Conservation (phyloP, 2,113 vertebrate genomes). For the Sciurus niger region DNA sequence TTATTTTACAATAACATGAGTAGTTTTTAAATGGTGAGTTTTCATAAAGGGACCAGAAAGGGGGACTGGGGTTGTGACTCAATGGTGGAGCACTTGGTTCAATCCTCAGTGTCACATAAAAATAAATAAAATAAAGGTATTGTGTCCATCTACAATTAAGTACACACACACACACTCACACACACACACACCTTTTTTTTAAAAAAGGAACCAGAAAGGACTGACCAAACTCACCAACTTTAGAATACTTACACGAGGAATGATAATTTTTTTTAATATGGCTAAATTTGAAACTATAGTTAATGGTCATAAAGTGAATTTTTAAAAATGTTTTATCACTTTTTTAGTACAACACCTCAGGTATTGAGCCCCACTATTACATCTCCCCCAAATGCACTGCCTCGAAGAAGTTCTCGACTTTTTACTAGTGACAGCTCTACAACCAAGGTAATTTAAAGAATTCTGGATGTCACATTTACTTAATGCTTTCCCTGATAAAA, state of each 20-base stretch:
- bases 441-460: conserved; percentile 93
- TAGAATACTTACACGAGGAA: conserved; percentile 8
- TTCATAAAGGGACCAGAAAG: conserved; percentile 19
- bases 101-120: too few relatives aligned
- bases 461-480: not conserved
- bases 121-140: too few relatives aligned
- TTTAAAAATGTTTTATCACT: not conserved
- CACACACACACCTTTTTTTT: too few relatives aligned
- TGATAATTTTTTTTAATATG: conserved; percentile 26
- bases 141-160: too few relatives aligned
- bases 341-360: conserved; percentile 95
- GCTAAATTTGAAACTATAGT: conserved; percentile 39
- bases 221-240: conserved; percentile 27
- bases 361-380: conserved; percentile 99
- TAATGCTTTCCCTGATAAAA: not conserved
- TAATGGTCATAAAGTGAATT: conserved; percentile 9
- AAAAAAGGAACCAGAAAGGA: not conserved
- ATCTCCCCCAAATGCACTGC: conserved; percentile 97
- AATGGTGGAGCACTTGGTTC: too few relatives aligned
- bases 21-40: conserved; percentile 62
- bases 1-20: conserved; percentile 23
- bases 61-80: too few relatives aligned
- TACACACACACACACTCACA: too few relatives aligned
- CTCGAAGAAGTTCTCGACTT: conserved; percentile 96
- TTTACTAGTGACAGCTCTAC: conserved; percentile 99